Evolutionary conservation across 1,140 invertebrate species (phyloP), one percentile per base, ranked within the genome.

Genomic region (Lethrus apterus): DNA sequence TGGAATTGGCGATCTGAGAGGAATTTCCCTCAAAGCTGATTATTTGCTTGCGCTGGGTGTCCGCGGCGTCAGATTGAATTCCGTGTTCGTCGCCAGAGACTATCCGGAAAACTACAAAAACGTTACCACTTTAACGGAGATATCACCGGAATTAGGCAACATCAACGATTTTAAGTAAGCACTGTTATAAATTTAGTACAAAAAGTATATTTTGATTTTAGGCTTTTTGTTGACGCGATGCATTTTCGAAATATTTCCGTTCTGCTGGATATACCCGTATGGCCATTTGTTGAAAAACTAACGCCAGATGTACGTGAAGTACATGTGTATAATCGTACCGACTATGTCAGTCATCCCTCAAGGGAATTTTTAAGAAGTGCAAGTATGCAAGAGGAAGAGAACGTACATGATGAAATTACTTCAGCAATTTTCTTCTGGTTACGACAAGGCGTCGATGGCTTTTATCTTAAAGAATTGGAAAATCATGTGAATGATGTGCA

Each of bases 251-350:
- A 84, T 45, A 86, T 91, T 61, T 79, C 72, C 1, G 21, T 89
- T 0, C 66, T 90, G 11, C 62, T 91, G 13, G 87, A 91, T 65
- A 60, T 89, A 11, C 84, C 84, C n/a, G 59, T 88, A 2, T 68
- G 72, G 56, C 77, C 77, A 4, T 73, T 75, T 50, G 62, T 78
- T 5, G 70, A 72, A 38, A 61, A 64, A 44, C 55, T 73, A 9
- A 30, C 36, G 30, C n/a, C 11, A 9, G 23, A 38, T 24, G 7
- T 18, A 2, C 11, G 11, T n/a, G 34, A 23, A 17, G 20, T 46
- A 4, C 26, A 44, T 11, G n/a, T 17, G 32, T 30, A 15, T 14
- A 32, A 20, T 4, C 17, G 32, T 5, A 26, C 23, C 1, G 38
- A 41, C 10, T 29, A 41, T 23, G n/a, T n/a, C n/a, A 21, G 38